Conservation (phyloP, 2,113 vertebrate species). For the Stigmatopora nigra region DNA sequence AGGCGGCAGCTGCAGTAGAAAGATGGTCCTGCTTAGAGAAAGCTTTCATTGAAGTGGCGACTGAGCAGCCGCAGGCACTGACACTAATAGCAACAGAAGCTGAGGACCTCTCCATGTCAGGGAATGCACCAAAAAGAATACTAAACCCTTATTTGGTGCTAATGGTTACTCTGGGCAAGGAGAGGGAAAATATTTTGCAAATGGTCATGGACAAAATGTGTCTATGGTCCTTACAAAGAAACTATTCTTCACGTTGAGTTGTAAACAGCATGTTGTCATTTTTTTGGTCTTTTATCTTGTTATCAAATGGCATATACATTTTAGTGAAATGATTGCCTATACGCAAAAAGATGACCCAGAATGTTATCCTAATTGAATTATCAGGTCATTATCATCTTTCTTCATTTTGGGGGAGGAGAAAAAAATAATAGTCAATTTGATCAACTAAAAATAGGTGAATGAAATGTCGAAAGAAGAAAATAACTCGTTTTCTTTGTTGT, state of each 20-base stretch:
- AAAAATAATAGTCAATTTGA: too few relatives aligned
- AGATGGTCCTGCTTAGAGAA: conserved; percentile 42
- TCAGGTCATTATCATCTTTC: too few relatives aligned
- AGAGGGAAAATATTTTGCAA: conserved; percentile 47
- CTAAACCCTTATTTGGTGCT: conserved; percentile 50
- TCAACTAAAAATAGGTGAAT: too few relatives aligned
- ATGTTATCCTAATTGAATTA: too few relatives aligned
- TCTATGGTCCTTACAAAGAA: conserved; percentile 24
- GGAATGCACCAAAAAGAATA: conserved; percentile 45
- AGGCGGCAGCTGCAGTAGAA: conserved; percentile 50
- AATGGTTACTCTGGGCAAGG: conserved; percentile 61
- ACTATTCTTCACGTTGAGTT: conserved; percentile 4
- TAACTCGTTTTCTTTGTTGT: too few relatives aligned
- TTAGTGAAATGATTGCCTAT: too few relatives aligned
- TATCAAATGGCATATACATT: too few relatives aligned
- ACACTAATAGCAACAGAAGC: conserved; percentile 62
- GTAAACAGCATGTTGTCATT: conserved; percentile 22
- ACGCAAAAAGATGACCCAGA: too few relatives aligned
- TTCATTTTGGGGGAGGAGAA: too few relatives aligned
- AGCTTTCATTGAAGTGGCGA: conserved; percentile 49
- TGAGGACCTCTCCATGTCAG: conserved; percentile 50
- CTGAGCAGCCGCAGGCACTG: conserved; percentile 46
- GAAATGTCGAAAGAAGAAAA: too few relatives aligned
- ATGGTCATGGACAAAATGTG: conserved; percentile 55
- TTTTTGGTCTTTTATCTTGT: too few relatives aligned